Base-by-base conservation (phyloP, 1,140 invertebrate species). In the Lepidurus couesii region DNA sequence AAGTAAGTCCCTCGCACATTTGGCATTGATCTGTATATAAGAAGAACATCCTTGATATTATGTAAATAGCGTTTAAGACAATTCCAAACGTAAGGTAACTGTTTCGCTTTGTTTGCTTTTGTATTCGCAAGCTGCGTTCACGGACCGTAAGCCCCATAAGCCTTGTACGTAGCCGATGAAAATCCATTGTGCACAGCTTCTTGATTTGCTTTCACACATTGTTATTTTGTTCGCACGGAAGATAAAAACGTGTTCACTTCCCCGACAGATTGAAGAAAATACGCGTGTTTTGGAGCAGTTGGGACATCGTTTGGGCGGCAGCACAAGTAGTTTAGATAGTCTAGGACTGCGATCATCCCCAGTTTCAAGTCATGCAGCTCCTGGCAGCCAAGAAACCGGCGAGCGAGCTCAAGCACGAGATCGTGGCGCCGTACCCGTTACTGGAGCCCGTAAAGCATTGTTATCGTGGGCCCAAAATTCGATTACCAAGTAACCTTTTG, bases 381-480 rank as follows among this genome's bases (percentile, higher is more conserved):
- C 79, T 80, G 42, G 80, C 81, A 43, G 79, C 80, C 11, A 79
- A 83, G 93, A 90, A 81, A 86, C 89, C 81, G 88, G 88, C 77
- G 86, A 24, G 85, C 86, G 85, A 79, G 80, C 65, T 79, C 42
- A 9, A 80, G 76, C 79, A 75, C 77, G 44, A 82, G 80, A 44
- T 81, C 78, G 79, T 80, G 73, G 53, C 81, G 80, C 80, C 74
- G 80, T 34, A 78, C 79, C 76, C 65, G 75, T 47, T 83, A 80
- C 74, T 79, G 93, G 95, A 75, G 95, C 95, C 79, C 91, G 93
- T 84, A 96, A 96, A 87, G 95, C 95, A 53, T 86, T 98, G 44
- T 85, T 98, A 75, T 92, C 95, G 82, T 98, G 97, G 97, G 96
- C 97, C 47, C 93, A 95, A 77, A 95, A 95, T 84, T 92, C 94